phyloP scores from a whole-genome alignment of 2,113 vertebrate species.

The Pipra filicauda region DNA sequence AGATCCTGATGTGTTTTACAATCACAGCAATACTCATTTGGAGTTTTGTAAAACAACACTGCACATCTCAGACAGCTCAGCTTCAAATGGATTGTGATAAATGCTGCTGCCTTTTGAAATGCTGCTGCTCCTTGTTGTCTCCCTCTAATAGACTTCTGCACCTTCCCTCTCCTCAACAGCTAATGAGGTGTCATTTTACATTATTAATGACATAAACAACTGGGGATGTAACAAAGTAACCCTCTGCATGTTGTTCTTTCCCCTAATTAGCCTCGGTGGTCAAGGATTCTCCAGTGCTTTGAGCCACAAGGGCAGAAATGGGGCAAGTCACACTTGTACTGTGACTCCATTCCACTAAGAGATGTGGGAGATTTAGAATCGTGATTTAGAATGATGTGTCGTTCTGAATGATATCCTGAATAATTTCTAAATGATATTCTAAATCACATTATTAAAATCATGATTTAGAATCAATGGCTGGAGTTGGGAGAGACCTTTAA shows the following conservation, averaged over 20 bases:
- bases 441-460: no score
- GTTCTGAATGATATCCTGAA: no score
- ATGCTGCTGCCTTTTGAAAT: neutral
- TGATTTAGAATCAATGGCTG: no score
- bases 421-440: no score
- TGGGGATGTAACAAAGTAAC: neutral
- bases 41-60: neutral
- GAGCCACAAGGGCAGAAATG: neutral
- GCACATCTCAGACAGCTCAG: neutral
- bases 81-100: neutral
- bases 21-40: neutral
- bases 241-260: neutral
- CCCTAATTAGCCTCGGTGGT: neutral
- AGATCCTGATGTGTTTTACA: constrained; percentile 24
- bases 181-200: neutral
- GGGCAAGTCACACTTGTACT: neutral
- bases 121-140: neutral
- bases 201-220: neutral
- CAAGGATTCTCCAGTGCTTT: neutral
- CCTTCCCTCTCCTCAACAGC: neutral
- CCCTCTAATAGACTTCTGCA: neutral
- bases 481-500: neutral
- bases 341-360: neutral
- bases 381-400: no score
- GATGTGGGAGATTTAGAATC: neutral